Evolutionary conservation across 1,140 invertebrate species (phyloP).

Genomic region (Physella acuta): DNA sequence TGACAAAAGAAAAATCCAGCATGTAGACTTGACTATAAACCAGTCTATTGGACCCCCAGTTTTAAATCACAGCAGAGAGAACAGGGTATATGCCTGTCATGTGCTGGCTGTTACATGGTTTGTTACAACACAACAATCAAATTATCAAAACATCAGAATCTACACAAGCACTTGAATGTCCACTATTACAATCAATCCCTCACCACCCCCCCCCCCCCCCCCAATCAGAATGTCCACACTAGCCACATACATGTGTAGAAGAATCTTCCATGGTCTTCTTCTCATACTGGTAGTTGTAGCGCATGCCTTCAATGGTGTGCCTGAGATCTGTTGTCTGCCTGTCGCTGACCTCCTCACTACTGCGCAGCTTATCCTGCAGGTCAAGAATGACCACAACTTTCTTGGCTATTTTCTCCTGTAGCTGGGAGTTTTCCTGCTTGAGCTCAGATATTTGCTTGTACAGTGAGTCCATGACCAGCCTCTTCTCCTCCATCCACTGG

Average conservation of each 20-base stretch:
- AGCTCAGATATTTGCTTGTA: conserved; percentile 39
- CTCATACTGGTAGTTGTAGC: conserved; percentile 45
- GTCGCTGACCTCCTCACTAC: conserved; percentile 30
- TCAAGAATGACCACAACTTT: conserved; percentile 38
- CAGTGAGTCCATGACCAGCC: conserved; percentile 37
- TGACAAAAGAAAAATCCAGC: conserved; percentile 24
- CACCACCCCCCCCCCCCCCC: too few species aligned
- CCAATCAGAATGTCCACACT: too few species aligned
- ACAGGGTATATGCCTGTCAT: too few species aligned
- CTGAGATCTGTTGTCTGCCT: conserved; percentile 39
- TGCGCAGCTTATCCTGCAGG: conserved; percentile 40
- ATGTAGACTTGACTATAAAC: too few species aligned
- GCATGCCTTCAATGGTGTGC: conserved; percentile 39
- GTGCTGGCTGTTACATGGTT: too few species aligned
- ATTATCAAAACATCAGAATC: too few species aligned
- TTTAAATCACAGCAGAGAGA: too few species aligned
- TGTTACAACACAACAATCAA: too few species aligned
- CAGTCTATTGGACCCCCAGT: too few species aligned
- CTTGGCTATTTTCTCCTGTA: conserved; percentile 40
- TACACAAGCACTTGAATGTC: too few species aligned
- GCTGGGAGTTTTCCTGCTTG: conserved; percentile 36
- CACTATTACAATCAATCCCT: too few species aligned
- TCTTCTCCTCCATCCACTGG: conserved; percentile 33
- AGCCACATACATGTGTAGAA: too few species aligned
- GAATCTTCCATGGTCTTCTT: conserved; percentile 42